A percentile compares a stretch with the other conserved stretches of the same genome.
Conservation (phyloP, 2,113 vertebrate species). For the Brachyhypopomus gauderio region DNA sequence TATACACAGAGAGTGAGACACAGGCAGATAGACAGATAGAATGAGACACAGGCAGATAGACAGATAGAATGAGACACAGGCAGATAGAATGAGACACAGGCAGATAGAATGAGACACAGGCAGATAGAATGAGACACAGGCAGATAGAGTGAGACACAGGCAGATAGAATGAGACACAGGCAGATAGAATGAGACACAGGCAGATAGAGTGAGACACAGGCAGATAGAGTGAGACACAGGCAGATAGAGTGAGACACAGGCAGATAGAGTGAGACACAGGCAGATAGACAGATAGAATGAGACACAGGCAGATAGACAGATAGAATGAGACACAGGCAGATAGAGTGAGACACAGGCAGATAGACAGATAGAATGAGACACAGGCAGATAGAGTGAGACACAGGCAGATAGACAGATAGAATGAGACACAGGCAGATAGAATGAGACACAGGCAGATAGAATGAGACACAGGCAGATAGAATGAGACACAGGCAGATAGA, state of each 20-base stretch:
- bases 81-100: not conserved
- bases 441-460: not conserved
- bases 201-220: too few relatives aligned
- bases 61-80: slow-evolving; percentile 9
- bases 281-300: too few relatives aligned
- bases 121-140: too few relatives aligned
- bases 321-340: too few relatives aligned
- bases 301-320: too few relatives aligned
- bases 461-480: too few relatives aligned
- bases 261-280: slow-evolving; percentile 20
- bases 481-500: too few relatives aligned
- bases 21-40: not conserved
- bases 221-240: too few relatives aligned
- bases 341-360: slow-evolving; percentile 11
- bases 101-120: slow-evolving; percentile 19
- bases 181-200: slow-evolving; percentile 19
- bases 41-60: not conserved
- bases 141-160: too few relatives aligned
- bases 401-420: not conserved
- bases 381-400: slow-evolving; percentile 21
- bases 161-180: too few relatives aligned
- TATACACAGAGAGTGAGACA: slow-evolving; percentile 22
- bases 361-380: not conserved
- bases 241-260: too few relatives aligned
- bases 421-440: slow-evolving; percentile 2